Base-by-base conservation (phyloP, 1,140 invertebrate genomes). In the Palaemon carinicauda region DNA sequence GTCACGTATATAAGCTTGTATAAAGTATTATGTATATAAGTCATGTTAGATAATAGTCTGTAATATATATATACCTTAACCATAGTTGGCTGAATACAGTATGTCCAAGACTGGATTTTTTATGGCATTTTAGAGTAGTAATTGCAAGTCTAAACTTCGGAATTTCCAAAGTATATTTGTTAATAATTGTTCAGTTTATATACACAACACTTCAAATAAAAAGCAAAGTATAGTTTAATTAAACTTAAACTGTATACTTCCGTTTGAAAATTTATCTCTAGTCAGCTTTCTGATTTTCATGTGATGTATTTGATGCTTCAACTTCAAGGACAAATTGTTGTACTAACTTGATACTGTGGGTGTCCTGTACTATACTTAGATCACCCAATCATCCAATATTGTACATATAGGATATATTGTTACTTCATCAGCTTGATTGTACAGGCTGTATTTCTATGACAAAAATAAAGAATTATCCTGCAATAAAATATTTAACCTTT, bases 381-480 rank as follows among this genome's bases (percentile, higher is more conserved):
- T 86, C 80, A 86, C 65, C 52, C 50, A 86, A 77, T 78, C 75
- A 71, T 82, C 71, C 80, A 86, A 79, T 69, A 69, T 74, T 86
- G 83, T 86, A 86, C 69, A 86, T 80, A 85, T n/a, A 14, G 75
- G 83, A 54, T 80, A 86, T 80, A 86, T 86, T 86, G 83, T 86
- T 86, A 86, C 80, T 86, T 86, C 80, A 65, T 73, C 83, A 86
- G 83, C 83, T 86, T 86, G 83, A 86, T 78, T 79, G 78, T 86
- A 86, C 75, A 86, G 83, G 83, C 83, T 86, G 83, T 80, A 50
- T 86, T 86, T 86, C 83, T 79, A 79, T 86, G 80, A 80, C 77
- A 80, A 77, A 86, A 86, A 86, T 86, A 86, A 86, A 86, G 77
- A 41, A 86, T 74, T 86, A 86, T 80, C 56, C 79, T 80, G 77